A percentile compares a stretch with the other conserved stretches of the same genome.
Evolutionary conservation across 2,797 vertebrate genomes (phyloP).

Genomic region (Trematomus bernacchii): DNA sequence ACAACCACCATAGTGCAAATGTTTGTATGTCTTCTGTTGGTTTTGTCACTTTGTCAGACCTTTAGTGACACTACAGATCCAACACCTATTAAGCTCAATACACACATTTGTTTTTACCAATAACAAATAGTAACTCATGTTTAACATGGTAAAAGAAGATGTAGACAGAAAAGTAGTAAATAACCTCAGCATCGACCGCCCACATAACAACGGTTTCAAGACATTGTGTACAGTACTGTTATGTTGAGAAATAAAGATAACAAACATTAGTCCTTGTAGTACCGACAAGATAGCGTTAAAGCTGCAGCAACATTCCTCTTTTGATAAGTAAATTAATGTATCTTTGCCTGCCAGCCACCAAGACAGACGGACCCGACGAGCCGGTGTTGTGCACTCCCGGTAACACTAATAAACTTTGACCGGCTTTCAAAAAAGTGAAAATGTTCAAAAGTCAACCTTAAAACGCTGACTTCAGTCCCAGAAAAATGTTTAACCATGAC

Average conservation of each 20-base stretch:
- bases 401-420: constrained; percentile 23
- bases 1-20: not conserved
- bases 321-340: not conserved
- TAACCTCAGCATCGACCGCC: fast-evolving
- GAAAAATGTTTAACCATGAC: fast-evolving
- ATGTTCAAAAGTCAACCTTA: not conserved
- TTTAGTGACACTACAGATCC: not conserved
- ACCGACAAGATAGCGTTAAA: not conserved
- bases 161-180: not conserved
- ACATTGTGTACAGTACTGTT: no score
- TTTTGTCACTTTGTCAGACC: not conserved
- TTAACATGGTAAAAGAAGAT: not conserved
- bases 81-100: no score
- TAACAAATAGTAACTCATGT: not conserved
- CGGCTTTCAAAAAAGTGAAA: not conserved
- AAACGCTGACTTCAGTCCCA: fast-evolving
- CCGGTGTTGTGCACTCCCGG: not conserved
- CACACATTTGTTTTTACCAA: not conserved
- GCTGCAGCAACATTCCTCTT: not conserved
- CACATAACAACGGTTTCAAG: not conserved
- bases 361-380: not conserved
- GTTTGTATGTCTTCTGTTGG: not conserved
- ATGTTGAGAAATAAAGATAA: not conserved
- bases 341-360: constrained; percentile 19
- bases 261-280: not conserved